Evolutionary conservation across 2,113 vertebrate genomes (phyloP), one percentile per base, ranked within the genome.

Genomic region (Tragulus kanchil): DNA sequence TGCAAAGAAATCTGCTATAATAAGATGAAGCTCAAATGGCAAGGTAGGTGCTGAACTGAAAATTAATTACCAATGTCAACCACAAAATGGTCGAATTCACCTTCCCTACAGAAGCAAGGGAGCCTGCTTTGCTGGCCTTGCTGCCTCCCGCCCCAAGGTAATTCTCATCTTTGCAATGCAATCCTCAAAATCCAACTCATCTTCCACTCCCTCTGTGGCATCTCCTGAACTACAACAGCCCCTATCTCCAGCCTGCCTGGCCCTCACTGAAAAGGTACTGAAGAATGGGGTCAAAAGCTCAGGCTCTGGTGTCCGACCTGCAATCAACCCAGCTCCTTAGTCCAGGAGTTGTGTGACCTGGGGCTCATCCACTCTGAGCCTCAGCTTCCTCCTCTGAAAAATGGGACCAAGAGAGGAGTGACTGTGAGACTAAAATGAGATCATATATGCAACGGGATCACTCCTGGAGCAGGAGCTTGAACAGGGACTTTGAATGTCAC

Each of bases 1-100:
- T 71, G 36, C 42, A 19, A 58, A 69, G 65, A 93, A 77, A 82
- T 90, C 23, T 92, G 61, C 86, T 98, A 71, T 85, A 94, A 92
- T 96, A 95, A 97, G 94, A 96, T 86, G 95, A 91, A 75, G 65
- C 83, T 95, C 93, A 94, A 88, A 83, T 28, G 82, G 81, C 81
- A 96, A 97, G 81, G 73, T 86, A 97, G 89, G 92, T 92, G 81
- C 77, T 93, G 92, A 75, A 73, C 93, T 94, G 92, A 85, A 97
- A 93, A 92, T 97, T 95, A 79, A 95, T 95, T 91, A 48, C 50
- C 56, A 93, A 81, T 59, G 77, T 45, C 87, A 90, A 89, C 92
- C 54, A 16, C 87, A 79, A 85, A 85, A 73, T 25, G 17, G 56
- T 86, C 81, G 62, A 67, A 88, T 83, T 95, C 94, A 82, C 89